These are phyloP conservation scores for Leucania comma DNA, from an alignment of 2,888 invertebrate genomes.

Conservation along the genomic window DNA sequence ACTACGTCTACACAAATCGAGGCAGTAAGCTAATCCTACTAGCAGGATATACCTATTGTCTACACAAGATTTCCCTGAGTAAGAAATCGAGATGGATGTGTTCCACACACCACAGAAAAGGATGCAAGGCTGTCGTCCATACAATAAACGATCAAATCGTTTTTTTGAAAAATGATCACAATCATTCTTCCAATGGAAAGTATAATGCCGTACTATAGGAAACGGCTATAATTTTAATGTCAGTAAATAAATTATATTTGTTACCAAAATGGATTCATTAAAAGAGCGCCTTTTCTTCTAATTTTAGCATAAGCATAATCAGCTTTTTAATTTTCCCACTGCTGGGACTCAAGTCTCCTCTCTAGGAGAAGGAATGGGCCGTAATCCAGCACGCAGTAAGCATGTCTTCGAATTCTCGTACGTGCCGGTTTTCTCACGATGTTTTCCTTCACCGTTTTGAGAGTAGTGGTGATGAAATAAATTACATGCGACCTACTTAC, in stretches of 20 bases:
- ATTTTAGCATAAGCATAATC: no score
- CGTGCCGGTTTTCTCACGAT: no score
- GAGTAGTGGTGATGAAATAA: no score
- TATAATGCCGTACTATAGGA: background rate
- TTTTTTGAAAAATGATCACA: conserved; percentile 10
- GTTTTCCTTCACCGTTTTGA: no score
- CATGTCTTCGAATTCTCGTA: no score
- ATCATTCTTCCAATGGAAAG: conserved; percentile 15
- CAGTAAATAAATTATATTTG: background rate
- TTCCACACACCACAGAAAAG: conserved; percentile 39
- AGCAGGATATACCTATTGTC: conserved; percentile 42
- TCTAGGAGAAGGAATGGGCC: no score
- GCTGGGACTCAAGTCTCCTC: no score
- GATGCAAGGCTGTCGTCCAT: conserved; percentile 36
- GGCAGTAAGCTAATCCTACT: conserved; percentile 30
- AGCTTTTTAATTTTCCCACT: no score
- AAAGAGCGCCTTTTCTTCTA: no score
- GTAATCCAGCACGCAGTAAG: no score
- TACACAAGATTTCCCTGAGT: background rate
- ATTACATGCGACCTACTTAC: no score
- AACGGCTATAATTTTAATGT: no score
- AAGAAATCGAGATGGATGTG: conserved; percentile 33
- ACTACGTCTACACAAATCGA: conserved; percentile 29
- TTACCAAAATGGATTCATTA: background rate
- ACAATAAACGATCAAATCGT: conserved; percentile 36